phyloP scores from a whole-genome alignment of 2,113 vertebrate species.

The Pteruthius melanotis region DNA sequence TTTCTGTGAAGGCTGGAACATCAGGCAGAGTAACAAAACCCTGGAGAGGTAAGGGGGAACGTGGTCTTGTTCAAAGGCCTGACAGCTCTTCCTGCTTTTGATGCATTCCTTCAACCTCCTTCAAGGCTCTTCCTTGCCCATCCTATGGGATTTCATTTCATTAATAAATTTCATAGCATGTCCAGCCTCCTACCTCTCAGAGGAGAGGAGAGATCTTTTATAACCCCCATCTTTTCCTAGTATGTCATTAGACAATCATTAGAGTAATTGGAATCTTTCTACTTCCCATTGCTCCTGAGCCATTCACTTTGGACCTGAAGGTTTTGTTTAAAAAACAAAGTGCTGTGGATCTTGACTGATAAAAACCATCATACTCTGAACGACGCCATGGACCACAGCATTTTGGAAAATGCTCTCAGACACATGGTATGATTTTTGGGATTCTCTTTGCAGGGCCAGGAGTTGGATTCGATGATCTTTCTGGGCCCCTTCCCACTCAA shows the following conservation, averaged over 20 bases:
- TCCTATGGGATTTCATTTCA: background rate
- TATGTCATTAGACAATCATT: background rate
- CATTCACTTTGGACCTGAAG: background rate
- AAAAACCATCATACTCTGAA: background rate
- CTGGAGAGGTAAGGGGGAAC: background rate
- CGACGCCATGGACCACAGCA: rapidly evolving
- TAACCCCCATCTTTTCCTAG: background rate
- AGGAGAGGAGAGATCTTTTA: background rate
- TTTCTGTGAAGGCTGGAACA: background rate
- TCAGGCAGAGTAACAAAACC: background rate
- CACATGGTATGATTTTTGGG: background rate
- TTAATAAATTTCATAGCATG: background rate
- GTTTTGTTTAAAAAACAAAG: background rate
- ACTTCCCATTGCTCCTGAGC: background rate
- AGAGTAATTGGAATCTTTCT: rapidly evolving
- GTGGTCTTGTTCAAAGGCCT: background rate
- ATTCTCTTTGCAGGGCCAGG: background rate
- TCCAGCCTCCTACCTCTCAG: background rate
- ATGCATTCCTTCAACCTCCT: background rate
- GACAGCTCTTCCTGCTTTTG: background rate
- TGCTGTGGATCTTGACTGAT: background rate
- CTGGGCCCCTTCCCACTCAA: background rate
- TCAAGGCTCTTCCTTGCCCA: background rate
- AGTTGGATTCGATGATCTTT: background rate
- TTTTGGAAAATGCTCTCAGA: background rate